phyloP scores from a whole-genome alignment of 1,140 invertebrate species.

The Cylas formicarius region DNA sequence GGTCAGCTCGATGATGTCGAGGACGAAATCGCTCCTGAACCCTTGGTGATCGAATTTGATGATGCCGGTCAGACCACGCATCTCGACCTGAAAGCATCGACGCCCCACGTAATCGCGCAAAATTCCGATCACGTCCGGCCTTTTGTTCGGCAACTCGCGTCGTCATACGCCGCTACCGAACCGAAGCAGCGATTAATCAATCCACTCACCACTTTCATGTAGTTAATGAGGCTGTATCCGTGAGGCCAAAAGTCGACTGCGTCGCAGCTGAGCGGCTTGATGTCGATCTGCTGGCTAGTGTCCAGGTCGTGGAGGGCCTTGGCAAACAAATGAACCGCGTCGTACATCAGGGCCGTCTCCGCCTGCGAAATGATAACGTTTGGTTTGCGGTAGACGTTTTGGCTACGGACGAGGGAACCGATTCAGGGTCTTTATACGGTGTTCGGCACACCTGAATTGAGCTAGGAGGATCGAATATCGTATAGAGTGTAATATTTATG shows the following conservation, averaged over 20 bases:
- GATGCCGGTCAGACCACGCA: conserved; percentile 83
- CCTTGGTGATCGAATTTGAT: conserved; percentile 94
- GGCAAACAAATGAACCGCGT: conserved; percentile 90
- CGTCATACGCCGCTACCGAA: neutral
- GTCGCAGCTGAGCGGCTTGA: conserved; percentile 81
- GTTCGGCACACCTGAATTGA: too few species aligned
- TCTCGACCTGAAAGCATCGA: conserved; percentile 63
- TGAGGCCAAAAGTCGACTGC: conserved; percentile 87
- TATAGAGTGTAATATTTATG: too few species aligned
- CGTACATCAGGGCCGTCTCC: conserved; percentile 92
- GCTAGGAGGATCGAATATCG: too few species aligned
- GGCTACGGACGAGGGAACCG: too few species aligned
- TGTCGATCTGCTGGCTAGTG: conserved; percentile 81
- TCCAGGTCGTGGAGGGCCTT: conserved; percentile 86
- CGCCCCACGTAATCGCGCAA: neutral
- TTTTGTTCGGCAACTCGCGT: neutral
- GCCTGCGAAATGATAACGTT: conserved; percentile 68
- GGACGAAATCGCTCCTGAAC: conserved; percentile 81
- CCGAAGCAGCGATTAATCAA: neutral
- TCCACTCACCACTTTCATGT: conserved; percentile 89
- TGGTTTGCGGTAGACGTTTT: too few species aligned
- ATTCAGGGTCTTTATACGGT: too few species aligned
- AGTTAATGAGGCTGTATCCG: conserved; percentile 91
- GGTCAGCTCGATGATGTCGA: conserved; percentile 84
- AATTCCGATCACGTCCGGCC: neutral